Evolutionary conservation across 2,113 vertebrate genomes (phyloP).

Genomic region (Actenoides lindsayi): DNA sequence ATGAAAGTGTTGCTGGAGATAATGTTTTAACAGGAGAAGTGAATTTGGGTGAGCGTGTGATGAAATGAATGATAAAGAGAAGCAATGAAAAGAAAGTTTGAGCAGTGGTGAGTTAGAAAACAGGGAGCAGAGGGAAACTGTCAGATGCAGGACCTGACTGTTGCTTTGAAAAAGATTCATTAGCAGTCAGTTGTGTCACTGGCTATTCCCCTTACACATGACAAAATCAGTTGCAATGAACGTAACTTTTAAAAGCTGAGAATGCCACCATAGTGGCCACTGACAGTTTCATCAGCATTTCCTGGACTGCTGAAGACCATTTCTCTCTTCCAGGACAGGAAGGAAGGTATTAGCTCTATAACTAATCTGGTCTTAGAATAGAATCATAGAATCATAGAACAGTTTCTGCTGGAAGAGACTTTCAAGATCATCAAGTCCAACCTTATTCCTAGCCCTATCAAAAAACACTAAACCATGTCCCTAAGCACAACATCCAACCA

Average conservation of each 20-base stretch:
- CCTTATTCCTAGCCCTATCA: too few species aligned
- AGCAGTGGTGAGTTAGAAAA: not conserved
- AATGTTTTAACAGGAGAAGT: not conserved
- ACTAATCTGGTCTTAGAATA: not conserved
- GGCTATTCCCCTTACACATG: not conserved
- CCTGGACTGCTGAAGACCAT: not conserved
- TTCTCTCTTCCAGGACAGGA: not conserved
- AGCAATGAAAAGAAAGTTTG: not conserved
- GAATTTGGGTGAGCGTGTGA: not conserved
- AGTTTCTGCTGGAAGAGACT: too few species aligned
- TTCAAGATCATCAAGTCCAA: too few species aligned
- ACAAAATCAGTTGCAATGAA: not conserved
- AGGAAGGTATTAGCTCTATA: not conserved
- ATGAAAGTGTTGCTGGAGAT: not conserved
- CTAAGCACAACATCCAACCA: too few species aligned
- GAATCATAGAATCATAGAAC: too few species aligned
- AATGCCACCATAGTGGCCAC: not conserved
- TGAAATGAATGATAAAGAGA: not conserved
- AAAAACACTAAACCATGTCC: too few species aligned
- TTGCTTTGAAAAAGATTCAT: not conserved
- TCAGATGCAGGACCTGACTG: not conserved
- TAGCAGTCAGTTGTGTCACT: not conserved
- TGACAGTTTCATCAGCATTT: not conserved
- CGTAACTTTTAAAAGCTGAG: not conserved
- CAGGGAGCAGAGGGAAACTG: not conserved